Evolutionary conservation across 2,113 vertebrate species (phyloP).

Genomic region (Gasterosteus aculeatus): DNA sequence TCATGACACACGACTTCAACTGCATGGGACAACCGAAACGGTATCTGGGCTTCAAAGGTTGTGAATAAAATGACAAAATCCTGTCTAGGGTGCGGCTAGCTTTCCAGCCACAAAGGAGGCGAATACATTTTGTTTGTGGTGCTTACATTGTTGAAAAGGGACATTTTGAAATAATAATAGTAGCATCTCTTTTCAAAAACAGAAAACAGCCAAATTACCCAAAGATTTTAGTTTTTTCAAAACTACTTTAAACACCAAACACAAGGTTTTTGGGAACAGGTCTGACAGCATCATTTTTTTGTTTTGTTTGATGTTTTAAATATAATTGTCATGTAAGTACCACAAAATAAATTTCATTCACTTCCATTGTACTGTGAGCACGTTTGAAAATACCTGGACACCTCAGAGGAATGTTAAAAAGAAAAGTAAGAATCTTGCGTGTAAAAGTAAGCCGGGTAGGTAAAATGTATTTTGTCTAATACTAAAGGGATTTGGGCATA

Average conservation of each 20-base stretch:
- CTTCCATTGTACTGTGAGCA: not conserved
- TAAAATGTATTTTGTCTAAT: not conserved
- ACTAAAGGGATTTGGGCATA: not conserved
- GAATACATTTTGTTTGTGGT: not conserved
- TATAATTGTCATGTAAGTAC: not conserved
- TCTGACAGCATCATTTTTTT: not conserved
- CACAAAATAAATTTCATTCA: not conserved
- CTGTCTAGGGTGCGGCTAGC: not conserved
- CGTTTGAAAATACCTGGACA: not conserved
- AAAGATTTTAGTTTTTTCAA: not conserved
- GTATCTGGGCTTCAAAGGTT: not conserved
- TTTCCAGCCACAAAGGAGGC: not conserved
- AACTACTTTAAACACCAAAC: not conserved
- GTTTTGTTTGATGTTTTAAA: not conserved
- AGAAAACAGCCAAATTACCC: not conserved
- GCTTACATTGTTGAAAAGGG: not conserved
- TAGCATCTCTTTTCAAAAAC: not conserved
- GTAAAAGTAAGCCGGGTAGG: not conserved
- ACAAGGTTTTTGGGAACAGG: not conserved
- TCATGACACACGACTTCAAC: slow-evolving; percentile 3
- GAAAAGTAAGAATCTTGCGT: not conserved
- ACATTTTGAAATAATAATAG: not conserved
- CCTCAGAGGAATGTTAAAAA: not conserved
- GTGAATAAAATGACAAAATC: not conserved
- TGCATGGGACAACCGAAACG: slow-evolving; percentile 28